These are phyloP conservation scores for Gobio occitaniae DNA, from an alignment of 2,797 vertebrate species.

Conservation along the genomic window DNA sequence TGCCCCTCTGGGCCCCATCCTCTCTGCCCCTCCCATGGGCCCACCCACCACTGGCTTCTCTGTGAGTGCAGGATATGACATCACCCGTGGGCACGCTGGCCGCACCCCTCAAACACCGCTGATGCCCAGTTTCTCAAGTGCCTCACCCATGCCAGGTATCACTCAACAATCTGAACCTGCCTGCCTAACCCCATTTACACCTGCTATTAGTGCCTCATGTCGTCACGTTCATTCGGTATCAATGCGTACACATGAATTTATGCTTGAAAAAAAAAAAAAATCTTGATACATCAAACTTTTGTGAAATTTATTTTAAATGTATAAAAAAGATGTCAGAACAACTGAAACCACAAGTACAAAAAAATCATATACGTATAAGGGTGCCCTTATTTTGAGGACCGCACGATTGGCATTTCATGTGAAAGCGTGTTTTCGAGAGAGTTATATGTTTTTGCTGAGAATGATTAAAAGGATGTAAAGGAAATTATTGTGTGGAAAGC, in stretches of 20 bases:
- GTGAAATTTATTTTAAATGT: neutral
- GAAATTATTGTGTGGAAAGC: neutral
- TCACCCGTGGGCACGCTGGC: constrained; percentile 93
- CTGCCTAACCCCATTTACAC: neutral
- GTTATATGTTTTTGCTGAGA: neutral
- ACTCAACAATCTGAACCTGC: neutral
- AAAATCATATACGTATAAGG: neutral
- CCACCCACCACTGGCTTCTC: constrained; percentile 86
- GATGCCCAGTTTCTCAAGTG: constrained; percentile 89
- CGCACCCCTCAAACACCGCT: constrained; percentile 93
- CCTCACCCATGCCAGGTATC: constrained; percentile 81
- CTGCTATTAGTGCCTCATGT: neutral
- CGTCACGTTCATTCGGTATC: neutral
- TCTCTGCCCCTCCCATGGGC: constrained; percentile 76
- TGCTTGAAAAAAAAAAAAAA: neutral
- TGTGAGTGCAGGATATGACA: constrained; percentile 84
- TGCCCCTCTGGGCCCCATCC: constrained; percentile 51
- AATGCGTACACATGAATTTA: neutral
- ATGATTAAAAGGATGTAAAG: no score
- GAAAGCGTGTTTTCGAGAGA: neutral
- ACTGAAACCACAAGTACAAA: neutral
- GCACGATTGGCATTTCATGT: neutral
- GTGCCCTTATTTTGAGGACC: neutral
- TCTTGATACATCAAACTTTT: neutral
- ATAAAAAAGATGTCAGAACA: no score